Evolutionary conservation across 2,797 vertebrate species (phyloP), one percentile per base, ranked within the genome.

Genomic region (Meriones psammophilus): DNA sequence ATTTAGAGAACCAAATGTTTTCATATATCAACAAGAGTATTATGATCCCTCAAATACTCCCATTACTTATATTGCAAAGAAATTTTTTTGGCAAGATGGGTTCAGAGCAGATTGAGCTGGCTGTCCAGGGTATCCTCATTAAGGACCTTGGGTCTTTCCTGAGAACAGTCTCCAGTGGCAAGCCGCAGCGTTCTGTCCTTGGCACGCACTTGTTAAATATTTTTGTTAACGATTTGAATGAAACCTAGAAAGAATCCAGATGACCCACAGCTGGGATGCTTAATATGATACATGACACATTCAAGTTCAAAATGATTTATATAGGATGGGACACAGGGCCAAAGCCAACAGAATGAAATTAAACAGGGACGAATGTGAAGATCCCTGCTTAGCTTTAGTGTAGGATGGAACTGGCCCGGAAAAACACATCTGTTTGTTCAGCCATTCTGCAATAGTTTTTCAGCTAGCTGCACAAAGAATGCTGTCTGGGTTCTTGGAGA

Each of bases 251-350:
- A 93, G 94, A 95, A 92, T 92, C 91, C 94, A 97, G 92, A 89
- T 88, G 94, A 93, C 92, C 92, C 62, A 60, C 97, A 96, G 91
- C 92, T 94, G 83, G 96, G 87, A 83, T 60, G 46, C 86, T 94
- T 96, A 96, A 89, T 93, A 76, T 14, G 62, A 42, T 74, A 30
- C 84, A 54, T 87, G 95, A 95, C 92, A 96, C 54, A 64, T 68
- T 97, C 83, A 36, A 97, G 89, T 96, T 96, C 33, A 36, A 81
- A 89, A 94, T 95, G 97, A 97, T 88, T 94, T 95, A 91, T 87
- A 54, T 33, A 86, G 78, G 71, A 89, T 64, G 85, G 64, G 73
- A 42, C 28, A 14, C 89, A 3, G 56, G 85, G 92, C 96, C 97
- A 92, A 97, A 97, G 91, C 46, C 91, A 97, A 95, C 96, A 94